Percentiles rank a stretch among this genome's conserved stretches.
Conservation (phyloP, 1,140 invertebrate species). For the Brachionus manjavacas region DNA sequence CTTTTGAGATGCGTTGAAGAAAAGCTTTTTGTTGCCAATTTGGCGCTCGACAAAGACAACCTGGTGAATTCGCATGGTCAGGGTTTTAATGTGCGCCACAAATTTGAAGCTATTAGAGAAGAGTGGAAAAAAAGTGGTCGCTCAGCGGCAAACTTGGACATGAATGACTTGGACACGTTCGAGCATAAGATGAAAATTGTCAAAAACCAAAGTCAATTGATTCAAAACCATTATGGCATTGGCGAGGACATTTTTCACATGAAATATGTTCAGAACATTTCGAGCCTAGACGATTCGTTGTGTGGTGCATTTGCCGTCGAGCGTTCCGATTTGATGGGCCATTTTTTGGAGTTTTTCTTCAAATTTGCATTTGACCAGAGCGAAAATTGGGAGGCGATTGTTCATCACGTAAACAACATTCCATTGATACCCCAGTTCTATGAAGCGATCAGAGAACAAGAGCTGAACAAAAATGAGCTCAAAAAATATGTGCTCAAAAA, state of each 20-base stretch:
- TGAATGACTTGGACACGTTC: not conserved
- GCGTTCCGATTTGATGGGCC: not conserved
- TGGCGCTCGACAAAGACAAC: not conserved
- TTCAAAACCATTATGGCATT: not conserved
- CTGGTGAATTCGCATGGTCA: not conserved
- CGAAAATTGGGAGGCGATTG: not conserved
- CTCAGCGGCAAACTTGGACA: not conserved
- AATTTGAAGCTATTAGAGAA: not conserved
- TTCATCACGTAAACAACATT: not conserved
- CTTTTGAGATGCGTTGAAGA: not conserved
- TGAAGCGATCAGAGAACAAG: not conserved
- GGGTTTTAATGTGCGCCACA: not conserved
- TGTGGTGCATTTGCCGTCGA: not conserved
- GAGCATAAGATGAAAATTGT: not conserved
- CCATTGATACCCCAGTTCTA: slow-evolving; percentile 10
- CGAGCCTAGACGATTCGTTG: not conserved
- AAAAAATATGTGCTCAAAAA: not conserved
- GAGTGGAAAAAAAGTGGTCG: not conserved
- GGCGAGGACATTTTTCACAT: not conserved
- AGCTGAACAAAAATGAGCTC: not conserved
- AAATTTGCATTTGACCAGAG: slow-evolving; percentile 24
- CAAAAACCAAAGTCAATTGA: not conserved
- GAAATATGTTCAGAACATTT: not conserved
- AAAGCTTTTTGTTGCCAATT: not conserved
- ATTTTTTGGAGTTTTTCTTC: slow-evolving; percentile 32